Percentiles rank a stretch among this genome's conserved stretches.
Evolutionary conservation across 1,140 invertebrate genomes (phyloP).

Genomic region (Thaumatotibia leucotreta): DNA sequence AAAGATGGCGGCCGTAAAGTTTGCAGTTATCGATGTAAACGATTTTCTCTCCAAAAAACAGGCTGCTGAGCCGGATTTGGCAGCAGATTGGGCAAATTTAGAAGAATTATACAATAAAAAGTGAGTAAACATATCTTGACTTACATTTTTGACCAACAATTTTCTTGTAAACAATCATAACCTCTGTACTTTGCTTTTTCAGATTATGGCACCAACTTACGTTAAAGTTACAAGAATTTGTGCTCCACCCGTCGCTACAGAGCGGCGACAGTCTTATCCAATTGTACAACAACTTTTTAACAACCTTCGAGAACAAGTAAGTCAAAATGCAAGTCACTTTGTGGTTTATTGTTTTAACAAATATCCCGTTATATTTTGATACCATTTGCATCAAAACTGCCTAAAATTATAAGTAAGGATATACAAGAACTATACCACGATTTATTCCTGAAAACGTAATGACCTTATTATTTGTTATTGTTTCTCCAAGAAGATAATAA

Average conservation of each 20-base stretch:
- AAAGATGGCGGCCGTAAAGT: conserved; percentile 72
- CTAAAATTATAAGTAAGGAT: too few relatives aligned
- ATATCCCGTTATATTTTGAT: not conserved
- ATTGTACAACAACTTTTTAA: conserved; percentile 94
- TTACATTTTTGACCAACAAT: conserved; percentile 1
- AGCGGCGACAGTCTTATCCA: conserved; percentile 88
- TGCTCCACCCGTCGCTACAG: conserved; percentile 87
- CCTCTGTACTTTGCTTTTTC: conserved; percentile 53
- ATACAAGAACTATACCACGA: too few relatives aligned
- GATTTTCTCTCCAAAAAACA: conserved; percentile 80
- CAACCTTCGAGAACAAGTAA: conserved; percentile 97
- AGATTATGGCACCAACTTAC: conserved; percentile 98
- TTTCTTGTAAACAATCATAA: conserved; percentile 21
- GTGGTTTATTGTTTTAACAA: not conserved
- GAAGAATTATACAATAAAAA: conserved; percentile 93
- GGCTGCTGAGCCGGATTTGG: conserved; percentile 82
- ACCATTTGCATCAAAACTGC: too few relatives aligned
- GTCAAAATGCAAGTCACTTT: conserved; percentile 48
- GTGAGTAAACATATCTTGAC: conserved; percentile 71
- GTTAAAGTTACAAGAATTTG: conserved; percentile 88
- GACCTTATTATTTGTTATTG: too few relatives aligned
- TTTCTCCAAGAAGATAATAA: too few relatives aligned
- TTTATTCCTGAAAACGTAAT: not conserved
- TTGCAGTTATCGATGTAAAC: conserved; percentile 66
- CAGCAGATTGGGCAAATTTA: conserved; percentile 87